Evolutionary conservation across 2,888 invertebrate species (phyloP).

Genomic region (Lithophane semibrunnea): DNA sequence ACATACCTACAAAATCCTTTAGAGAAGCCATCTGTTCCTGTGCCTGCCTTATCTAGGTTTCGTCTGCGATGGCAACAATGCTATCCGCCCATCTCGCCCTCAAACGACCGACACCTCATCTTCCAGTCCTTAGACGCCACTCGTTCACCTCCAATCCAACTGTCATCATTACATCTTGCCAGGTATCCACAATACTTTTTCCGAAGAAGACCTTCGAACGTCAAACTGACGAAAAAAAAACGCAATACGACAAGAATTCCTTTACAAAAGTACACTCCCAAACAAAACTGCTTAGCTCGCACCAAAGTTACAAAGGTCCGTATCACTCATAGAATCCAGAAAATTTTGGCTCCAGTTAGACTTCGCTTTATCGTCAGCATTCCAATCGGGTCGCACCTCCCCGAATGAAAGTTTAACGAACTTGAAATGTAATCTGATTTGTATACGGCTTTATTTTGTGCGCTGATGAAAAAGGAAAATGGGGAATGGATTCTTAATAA

Average conservation of each 20-base stretch:
- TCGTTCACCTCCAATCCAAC: not conserved
- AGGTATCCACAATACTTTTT: not conserved
- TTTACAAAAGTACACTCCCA: not conserved
- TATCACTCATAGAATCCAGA: slow-evolving; percentile 26
- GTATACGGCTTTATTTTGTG: slow-evolving; percentile 74
- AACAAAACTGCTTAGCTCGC: slow-evolving; percentile 14
- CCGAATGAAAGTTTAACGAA: slow-evolving; percentile 82
- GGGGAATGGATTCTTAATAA: slow-evolving; percentile 49
- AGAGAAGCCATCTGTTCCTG: not conserved
- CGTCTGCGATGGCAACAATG: not conserved
- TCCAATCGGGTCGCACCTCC: slow-evolving; percentile 76
- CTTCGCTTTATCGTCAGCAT: slow-evolving; percentile 69
- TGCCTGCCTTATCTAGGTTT: not conserved
- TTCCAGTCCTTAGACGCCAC: not conserved
- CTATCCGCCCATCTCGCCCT: not conserved
- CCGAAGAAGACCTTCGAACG: not conserved
- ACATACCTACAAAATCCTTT: no score
- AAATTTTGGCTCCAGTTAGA: slow-evolving; percentile 61
- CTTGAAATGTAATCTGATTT: slow-evolving; percentile 83
- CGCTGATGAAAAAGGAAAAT: slow-evolving; percentile 64
- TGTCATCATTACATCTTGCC: not conserved
- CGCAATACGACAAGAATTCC: not conserved
- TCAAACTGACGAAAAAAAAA: not conserved
- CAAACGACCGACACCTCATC: not conserved
- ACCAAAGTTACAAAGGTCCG: slow-evolving; percentile 35